Conservation (phyloP, 2,113 vertebrate species). For the Muscicapa adusta region DNA sequence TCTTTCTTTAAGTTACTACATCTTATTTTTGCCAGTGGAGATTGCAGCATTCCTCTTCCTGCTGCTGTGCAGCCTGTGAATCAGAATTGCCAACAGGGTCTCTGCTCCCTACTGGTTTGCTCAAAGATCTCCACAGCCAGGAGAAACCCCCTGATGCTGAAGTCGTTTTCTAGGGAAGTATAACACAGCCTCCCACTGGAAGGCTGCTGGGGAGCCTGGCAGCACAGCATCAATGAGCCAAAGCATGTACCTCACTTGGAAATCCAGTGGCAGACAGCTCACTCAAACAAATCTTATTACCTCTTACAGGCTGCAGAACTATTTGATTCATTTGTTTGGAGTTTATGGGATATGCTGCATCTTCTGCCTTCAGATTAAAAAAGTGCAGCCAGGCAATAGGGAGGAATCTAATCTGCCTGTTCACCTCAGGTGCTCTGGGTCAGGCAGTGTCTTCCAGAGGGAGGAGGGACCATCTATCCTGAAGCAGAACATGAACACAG, state of each 20-base stretch:
- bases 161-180: background rate
- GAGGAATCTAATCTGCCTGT: background rate
- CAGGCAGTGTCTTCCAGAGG: background rate
- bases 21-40: background rate
- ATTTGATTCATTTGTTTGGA: background rate
- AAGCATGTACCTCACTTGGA: background rate
- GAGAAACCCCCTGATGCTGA: background rate
- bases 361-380: background rate
- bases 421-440: background rate
- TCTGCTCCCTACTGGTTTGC: slow-evolving; percentile 13
- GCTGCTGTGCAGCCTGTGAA: background rate
- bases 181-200: slow-evolving; percentile 8
- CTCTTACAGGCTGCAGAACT: background rate
- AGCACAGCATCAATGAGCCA: background rate
- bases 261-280: background rate
- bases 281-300: background rate
- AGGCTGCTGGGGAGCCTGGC: background rate
- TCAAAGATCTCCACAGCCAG: slow-evolving; percentile 1
- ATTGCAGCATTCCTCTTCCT: background rate
- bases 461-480: background rate
- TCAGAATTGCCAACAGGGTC: slow-evolving; percentile 10
- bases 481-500: accelerated
- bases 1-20: background rate
- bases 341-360: background rate
- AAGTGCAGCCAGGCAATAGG: background rate